Evolutionary conservation across 2,797 vertebrate species (phyloP), one percentile per base, ranked within the genome.

Genomic region (Enoplosus armatus): DNA sequence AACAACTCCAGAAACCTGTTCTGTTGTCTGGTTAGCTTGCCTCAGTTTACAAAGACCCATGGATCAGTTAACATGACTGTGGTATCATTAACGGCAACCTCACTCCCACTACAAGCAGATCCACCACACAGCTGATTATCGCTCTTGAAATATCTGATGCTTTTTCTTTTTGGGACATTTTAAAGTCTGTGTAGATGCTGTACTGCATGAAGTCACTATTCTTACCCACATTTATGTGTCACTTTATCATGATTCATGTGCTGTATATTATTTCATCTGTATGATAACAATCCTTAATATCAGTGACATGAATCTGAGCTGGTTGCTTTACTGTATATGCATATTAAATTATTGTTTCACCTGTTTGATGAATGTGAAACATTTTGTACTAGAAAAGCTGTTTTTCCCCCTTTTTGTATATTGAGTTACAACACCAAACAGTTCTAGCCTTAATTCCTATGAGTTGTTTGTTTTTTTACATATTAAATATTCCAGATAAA

Each of bases 31-130:
- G 29, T 50, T n/a, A 50, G 27, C 41, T 64, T n/a, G 2, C 27
- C 26, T 64, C 63, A 33, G 43, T 14, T 75, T 41, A 50, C 54
- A 67, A 54, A 54, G 14, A 14, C 24, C 29, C 16, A 53, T 53
- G 11, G 37, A 53, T 26, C 22, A 43, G 15, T 35, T 4, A 74
- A 48, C 31, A 37, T 9, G 26, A 29, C 20, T 41, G 24, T 26
- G n/a, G 22, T 37, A 45, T 54, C 8, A 33, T 4, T 37, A 27
- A 55, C 26, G 58, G 24, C 9, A 60, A 27, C 0, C 15, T 64
- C 0, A 11, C 63, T 43, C 16, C 22, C 18, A 41, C 26, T 24
- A 8, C 11, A 59, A 50, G 5, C 7, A 33, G 2, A 20, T 18
- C 29, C 2, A 39, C 18, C 29, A 15, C 6, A 39, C 5, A 43